phyloP scores from a whole-genome alignment of 2,797 vertebrate species.

The Manis pentadactyla region DNA sequence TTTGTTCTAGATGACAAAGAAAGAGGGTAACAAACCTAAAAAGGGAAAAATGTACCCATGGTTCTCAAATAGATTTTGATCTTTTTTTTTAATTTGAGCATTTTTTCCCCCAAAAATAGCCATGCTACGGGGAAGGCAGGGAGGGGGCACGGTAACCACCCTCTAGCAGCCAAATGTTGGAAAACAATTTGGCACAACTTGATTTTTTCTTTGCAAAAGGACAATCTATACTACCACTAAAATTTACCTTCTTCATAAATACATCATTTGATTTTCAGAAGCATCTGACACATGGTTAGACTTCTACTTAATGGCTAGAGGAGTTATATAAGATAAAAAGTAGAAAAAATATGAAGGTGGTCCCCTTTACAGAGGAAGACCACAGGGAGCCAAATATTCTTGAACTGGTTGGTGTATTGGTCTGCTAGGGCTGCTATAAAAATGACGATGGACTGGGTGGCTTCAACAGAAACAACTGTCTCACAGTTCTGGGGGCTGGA shows the following conservation, averaged over 20 bases:
- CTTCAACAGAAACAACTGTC: not conserved
- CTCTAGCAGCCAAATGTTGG: conserved; percentile 73
- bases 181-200: conserved; percentile 76
- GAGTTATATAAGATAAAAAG: conserved; percentile 77
- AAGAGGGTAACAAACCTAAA: not conserved
- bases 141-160: conserved; percentile 59
- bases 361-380: conserved; percentile 65
- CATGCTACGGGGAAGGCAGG: conserved; percentile 74
- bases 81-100: conserved; percentile 67
- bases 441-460: not conserved
- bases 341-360: conserved; percentile 66
- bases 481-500: not conserved
- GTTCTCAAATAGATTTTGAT: not conserved
- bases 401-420: not conserved
- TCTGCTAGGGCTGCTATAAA: not conserved
- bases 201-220: conserved; percentile 77
- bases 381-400: not conserved
- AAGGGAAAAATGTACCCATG: too few species aligned
- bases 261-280: conserved; percentile 76
- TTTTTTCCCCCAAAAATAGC: conserved; percentile 81
- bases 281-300: conserved; percentile 29
- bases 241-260: conserved; percentile 74
- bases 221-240: conserved; percentile 74
- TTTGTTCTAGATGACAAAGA: not conserved
- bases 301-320: conserved; percentile 79